Percentiles rank a stretch among this genome's conserved stretches.
phyloP scores from a whole-genome alignment of 2,113 vertebrate species.

The Meles meles region DNA sequence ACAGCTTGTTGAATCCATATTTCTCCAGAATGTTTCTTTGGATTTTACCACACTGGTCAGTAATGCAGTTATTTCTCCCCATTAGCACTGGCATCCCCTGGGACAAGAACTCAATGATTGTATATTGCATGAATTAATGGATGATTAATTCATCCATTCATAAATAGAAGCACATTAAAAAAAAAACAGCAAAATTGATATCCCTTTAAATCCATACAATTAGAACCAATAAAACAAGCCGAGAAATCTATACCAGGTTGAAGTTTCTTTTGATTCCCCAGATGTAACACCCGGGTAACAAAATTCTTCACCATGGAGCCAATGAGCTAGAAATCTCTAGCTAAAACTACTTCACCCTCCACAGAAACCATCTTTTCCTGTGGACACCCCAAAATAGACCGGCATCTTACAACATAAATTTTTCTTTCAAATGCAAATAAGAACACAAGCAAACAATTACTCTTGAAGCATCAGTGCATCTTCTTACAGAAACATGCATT shows the following conservation, averaged over 20 bases:
- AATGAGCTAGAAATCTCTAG: not conserved
- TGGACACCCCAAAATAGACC: not conserved
- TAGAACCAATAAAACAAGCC: conserved; percentile 35
- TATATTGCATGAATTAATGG: conserved; percentile 26
- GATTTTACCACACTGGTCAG: not conserved
- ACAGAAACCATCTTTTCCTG: not conserved
- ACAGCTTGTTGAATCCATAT: not conserved
- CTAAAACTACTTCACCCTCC: not conserved
- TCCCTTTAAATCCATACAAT: conserved; percentile 34
- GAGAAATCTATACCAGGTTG: not conserved
- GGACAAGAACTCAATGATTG: not conserved
- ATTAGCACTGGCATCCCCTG: not conserved
- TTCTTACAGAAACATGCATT: not conserved
- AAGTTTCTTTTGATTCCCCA: conserved; percentile 6
- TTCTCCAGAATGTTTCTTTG: not conserved
- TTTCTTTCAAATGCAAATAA: conserved; percentile 5
- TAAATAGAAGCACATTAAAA: conserved; percentile 30
- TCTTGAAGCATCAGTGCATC: not conserved
- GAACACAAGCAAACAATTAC: not conserved
- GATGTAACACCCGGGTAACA: not conserved
- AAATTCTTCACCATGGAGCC: not conserved
- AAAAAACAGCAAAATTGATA: not conserved
- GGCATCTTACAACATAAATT: not conserved
- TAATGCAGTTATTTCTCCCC: not conserved
- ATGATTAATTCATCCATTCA: conserved; percentile 32